phyloP scores from a whole-genome alignment of 1,140 invertebrate genomes.

The Brachionus rubens region DNA sequence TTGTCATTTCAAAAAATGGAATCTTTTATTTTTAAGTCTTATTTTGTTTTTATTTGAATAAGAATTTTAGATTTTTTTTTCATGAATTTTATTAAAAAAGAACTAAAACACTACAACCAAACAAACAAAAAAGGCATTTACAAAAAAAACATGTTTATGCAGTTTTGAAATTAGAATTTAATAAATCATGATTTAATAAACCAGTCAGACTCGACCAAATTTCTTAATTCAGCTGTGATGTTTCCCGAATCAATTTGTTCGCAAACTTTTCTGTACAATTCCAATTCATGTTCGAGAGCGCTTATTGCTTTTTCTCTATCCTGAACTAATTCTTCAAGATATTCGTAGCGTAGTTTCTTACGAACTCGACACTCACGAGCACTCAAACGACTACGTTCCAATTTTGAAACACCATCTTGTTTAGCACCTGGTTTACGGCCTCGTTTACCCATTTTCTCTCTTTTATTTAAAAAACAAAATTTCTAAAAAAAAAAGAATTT shows the following conservation, averaged over 20 bases:
- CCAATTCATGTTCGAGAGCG: conserved; percentile 78
- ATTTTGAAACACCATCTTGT: conserved; percentile 87
- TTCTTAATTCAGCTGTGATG: conserved; percentile 7
- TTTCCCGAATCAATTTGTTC: conserved; percentile 34
- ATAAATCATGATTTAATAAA: conserved; percentile 11
- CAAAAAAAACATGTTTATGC: no score
- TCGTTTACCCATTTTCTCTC: conserved; percentile 46
- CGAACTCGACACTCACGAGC: conserved; percentile 90
- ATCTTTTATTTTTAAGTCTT: no score
- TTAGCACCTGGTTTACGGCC: conserved; percentile 65
- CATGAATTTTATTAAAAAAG: no score
- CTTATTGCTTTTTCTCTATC: conserved; percentile 90
- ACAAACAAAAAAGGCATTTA: no score
- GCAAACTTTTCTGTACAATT: conserved; percentile 24
- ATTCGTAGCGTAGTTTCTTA: conserved; percentile 94
- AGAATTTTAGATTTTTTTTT: no score
- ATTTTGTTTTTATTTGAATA: no score
- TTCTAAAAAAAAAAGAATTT: no score
- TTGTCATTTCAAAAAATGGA: no score
- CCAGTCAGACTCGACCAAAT: conserved; percentile 39
- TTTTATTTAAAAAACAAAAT: no score
- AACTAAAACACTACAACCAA: no score
- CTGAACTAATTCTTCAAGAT: conserved; percentile 87
- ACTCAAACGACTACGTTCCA: conserved; percentile 90
- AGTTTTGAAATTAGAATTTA: no score